phyloP scores from a whole-genome alignment of 2,888 invertebrate genomes.

The Cynaeus angustus region DNA sequence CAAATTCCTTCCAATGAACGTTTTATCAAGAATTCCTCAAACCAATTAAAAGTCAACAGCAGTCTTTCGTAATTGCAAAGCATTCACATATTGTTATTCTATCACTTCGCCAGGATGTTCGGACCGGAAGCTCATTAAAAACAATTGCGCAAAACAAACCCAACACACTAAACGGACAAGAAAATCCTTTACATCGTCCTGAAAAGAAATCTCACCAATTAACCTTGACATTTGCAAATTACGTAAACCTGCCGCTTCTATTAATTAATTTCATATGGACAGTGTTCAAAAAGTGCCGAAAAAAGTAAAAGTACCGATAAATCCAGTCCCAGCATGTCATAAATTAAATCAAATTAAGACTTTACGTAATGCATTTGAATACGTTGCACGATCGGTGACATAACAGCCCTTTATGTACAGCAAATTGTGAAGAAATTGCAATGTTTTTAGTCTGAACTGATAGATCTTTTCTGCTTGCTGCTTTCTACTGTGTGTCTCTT shows the following conservation, averaged over 20 bases:
- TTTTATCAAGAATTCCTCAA: too few species aligned
- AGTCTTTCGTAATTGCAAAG: too few species aligned
- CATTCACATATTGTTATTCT: too few species aligned
- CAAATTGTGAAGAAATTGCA: too few species aligned
- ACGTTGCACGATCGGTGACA: slow-evolving; percentile 7
- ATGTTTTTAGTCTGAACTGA: too few species aligned
- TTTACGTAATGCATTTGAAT: slow-evolving; percentile 26
- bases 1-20: too few species aligned
- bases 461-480: background rate
- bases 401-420: slow-evolving; percentile 7
- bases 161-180: background rate
- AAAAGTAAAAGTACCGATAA: slow-evolving; percentile 24
- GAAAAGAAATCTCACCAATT: slow-evolving; percentile 22
- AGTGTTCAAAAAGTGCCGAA: background rate
- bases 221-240: slow-evolving; percentile 29
- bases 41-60: too few species aligned
- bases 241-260: slow-evolving; percentile 18
- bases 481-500: slow-evolving; percentile 1
- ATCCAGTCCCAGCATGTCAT: background rate
- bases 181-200: slow-evolving; percentile 1
- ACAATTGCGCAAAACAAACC: background rate
- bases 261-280: slow-evolving; percentile 4
- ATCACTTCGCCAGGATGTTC: slow-evolving; percentile 1
- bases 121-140: slow-evolving; percentile 10
- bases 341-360: slow-evolving; percentile 12